Conservation (phyloP, 1,140 invertebrate genomes). For the Diuraphis noxia region DNA sequence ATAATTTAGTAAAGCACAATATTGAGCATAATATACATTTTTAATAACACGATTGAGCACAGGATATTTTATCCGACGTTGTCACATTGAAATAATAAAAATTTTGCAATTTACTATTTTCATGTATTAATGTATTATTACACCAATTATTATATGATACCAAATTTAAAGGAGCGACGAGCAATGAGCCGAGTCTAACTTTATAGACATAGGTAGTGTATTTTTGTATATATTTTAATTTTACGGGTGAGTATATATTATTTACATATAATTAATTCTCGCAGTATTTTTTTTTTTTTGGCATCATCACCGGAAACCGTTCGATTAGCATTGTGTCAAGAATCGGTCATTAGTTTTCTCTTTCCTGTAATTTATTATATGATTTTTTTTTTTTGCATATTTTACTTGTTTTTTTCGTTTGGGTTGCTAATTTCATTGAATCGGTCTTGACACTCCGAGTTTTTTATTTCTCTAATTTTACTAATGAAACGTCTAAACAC, state of each 20-base stretch:
- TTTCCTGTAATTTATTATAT: neutral
- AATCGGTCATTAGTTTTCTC: neutral
- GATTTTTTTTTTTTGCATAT: neutral
- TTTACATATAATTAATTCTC: conserved; percentile 4
- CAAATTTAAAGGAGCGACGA: too few relatives aligned
- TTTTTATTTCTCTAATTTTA: neutral
- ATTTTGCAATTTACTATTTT: too few relatives aligned
- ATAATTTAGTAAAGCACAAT: too few relatives aligned
- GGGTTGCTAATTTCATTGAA: neutral
- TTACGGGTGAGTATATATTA: neutral
- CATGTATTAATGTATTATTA: too few relatives aligned
- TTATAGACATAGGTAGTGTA: neutral
- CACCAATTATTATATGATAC: neutral
- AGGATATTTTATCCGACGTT: too few relatives aligned
- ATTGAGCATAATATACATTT: too few relatives aligned
- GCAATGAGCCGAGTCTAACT: neutral
- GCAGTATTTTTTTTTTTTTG: neutral
- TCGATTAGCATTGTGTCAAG: neutral
- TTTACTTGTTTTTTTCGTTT: neutral
- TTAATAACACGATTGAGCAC: too few relatives aligned
- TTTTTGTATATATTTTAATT: neutral
- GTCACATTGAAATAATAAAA: too few relatives aligned
- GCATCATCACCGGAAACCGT: neutral
- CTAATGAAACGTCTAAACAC: neutral
- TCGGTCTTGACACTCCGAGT: neutral